Evolutionary conservation across 2,888 invertebrate genomes (phyloP), one percentile per base, ranked within the genome.

Genomic region (Hydrotaea diabolus): DNA sequence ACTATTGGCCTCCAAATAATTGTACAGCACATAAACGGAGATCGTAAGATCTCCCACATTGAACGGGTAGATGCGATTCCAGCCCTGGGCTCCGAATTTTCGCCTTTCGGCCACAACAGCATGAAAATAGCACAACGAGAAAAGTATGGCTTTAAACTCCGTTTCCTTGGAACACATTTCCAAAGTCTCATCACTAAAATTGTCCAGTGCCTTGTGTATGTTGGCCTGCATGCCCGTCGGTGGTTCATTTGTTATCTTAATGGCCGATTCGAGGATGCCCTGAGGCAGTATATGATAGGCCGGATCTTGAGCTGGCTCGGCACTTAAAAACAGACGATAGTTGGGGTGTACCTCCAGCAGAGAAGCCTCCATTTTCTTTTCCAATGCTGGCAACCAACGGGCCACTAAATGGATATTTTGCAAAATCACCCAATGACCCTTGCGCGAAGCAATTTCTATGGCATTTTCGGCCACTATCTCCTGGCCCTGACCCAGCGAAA

Each of bases 241-340:
- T 0, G 98, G 98, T 92, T 98, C 98, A 89, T 98, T 98, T 1
- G 98, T 98, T 81, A 98, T 98, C 93, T 98, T 98, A 89, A 98
- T 97, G 0, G 97, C 96, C 0, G 97, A 96, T 91, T 98, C 98
- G 39, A 98, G 92, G 88, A 98, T 96, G 21, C 98, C 98, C 93
- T 98, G 96, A 0, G 95, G 95, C 62, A 95, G 93, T n/a, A 95
- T 94, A 87, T 95, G 95, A 87, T 93, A 93, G 0, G 92, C 92
- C 0, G 97, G 94, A 89, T 95, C 94, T 0, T 94, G 92, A 0
- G 96, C 95, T 0, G 98, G 97, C 90, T 98, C 98, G 2, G 98
- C 98, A 89, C 97, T 97, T 86, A 98, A 93, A 89, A 95, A 98
- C 71, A 98, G 93, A 79, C 95, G 92, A 88, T 95, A 96, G 17